These are phyloP conservation scores for Heliothis peltigera DNA, from an alignment of 2,888 invertebrate species.

Conservation along the genomic window DNA sequence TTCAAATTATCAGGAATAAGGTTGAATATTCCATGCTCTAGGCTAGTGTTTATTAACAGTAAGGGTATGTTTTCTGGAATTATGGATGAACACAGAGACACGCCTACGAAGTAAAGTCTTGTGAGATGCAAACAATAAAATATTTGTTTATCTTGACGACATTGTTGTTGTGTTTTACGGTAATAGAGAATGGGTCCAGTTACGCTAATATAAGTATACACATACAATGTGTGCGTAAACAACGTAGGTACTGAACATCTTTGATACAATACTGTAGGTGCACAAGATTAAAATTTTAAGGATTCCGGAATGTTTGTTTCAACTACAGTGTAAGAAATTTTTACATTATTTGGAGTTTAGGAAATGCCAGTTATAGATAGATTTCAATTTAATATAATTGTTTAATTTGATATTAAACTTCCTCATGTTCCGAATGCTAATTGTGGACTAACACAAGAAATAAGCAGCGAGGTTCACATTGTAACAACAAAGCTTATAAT, in stretches of 20 bases:
- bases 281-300: too few relatives aligned
- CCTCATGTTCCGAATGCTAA: not conserved
- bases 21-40: slow-evolving; percentile 9
- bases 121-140: slow-evolving; percentile 50
- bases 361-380: too few relatives aligned
- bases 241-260: too few relatives aligned
- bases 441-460: slow-evolving; percentile 8
- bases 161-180: slow-evolving; percentile 22
- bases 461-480: slow-evolving; percentile 20
- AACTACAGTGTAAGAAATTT: too few relatives aligned
- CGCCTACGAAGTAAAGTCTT: slow-evolving; percentile 53
- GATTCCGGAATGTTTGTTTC: too few relatives aligned
- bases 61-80: slow-evolving; percentile 43
- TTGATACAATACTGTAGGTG: too few relatives aligned
- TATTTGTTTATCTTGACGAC: slow-evolving; percentile 59
- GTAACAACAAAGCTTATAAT: slow-evolving; percentile 25
- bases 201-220: slow-evolving; percentile 5
- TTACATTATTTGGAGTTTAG: too few relatives aligned
- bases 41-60: slow-evolving; percentile 33
- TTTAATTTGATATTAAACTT: not conserved
- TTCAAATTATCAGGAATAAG: slow-evolving; percentile 19
- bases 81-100: slow-evolving; percentile 47
- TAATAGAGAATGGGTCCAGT: slow-evolving; percentile 13
- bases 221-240: not conserved
- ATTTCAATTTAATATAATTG: too few relatives aligned